Base-by-base conservation (phyloP, 1,140 invertebrate genomes). In the Cydia amplana region DNA sequence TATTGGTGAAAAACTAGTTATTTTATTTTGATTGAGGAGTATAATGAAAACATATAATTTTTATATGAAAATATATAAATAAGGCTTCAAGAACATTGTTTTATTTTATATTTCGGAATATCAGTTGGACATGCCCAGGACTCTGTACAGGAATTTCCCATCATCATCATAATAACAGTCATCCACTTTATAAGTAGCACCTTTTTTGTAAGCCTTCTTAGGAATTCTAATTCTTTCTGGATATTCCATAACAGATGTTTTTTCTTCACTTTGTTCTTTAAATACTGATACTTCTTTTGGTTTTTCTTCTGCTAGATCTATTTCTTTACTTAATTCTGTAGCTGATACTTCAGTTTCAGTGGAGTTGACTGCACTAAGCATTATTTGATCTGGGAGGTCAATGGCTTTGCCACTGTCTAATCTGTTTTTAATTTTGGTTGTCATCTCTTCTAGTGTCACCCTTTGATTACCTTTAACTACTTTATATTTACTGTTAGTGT, bases 151-250 rank as follows among this genome's bases (percentile, higher is more conserved):
- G 93, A 97, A 96, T 87, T 93, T 92, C 0, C 96, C 96, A 93
- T 96, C 95, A 85, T 95, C 93, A 87, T 96, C 95, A 87, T 97
- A 97, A 89, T 95, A 97, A 80, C 95, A 95, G 91, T 97, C 96
- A 79, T 95, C 94, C 1, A 97, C 93, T 85, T 95, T 95, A 82
- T 96, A 96, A 16, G 95, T 96, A 40, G 93, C 94, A 23, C 94
- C 95, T 81, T 88, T 87, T 78, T 94, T 94, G 20, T 91, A 94
- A 14, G 94, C 88, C 73, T 94, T 93, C 74, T 94, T 94, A 6
- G 96, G 95, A 74, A 96, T 96, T 75, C 93, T 94, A 78, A 96
- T 96, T 79, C 87, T 91, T 74, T 94, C 93, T 76, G 94, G 93
- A 86, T 95, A 94, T 72, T 83, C 78, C 49, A 83, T 79, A 12